A percentile compares a stretch with the other conserved stretches of the same genome.
Conservation (phyloP, 2,113 vertebrate genomes). For the Sapajus apella region DNA sequence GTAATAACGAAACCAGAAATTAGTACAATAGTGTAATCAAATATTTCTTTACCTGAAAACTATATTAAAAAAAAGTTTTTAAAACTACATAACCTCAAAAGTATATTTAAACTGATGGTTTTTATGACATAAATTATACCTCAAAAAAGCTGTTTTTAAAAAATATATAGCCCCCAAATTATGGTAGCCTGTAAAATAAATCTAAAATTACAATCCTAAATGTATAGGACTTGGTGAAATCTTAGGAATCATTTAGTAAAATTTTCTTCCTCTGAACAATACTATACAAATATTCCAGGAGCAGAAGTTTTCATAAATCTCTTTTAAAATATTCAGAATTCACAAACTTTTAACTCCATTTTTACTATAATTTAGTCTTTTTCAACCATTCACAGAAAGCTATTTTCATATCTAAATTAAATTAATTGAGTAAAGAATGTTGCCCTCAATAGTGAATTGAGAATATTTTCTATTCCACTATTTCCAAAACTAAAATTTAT, state of each 20-base stretch:
- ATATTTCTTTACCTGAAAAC: neutral
- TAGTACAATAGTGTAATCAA: neutral
- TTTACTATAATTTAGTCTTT: neutral
- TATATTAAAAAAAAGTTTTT: neutral
- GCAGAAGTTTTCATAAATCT: neutral
- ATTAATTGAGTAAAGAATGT: neutral
- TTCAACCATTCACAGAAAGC: neutral
- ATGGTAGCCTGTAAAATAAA: neutral
- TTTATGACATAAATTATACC: neutral
- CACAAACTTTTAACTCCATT: neutral
- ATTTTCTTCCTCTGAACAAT: neutral
- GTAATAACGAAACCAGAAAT: neutral
- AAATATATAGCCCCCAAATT: neutral
- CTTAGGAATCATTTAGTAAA: neutral
- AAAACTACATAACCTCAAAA: neutral
- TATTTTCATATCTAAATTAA: neutral
- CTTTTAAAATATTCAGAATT: neutral
- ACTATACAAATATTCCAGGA: neutral
- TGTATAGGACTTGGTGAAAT: neutral
- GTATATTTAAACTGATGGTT: neutral
- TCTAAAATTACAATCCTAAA: neutral
- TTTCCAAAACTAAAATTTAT: neutral
- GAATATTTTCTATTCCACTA: neutral
- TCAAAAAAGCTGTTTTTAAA: neutral
- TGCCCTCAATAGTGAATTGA: neutral